A percentile compares a stretch with the other conserved stretches of the same genome.
phyloP scores from a whole-genome alignment of 2,113 vertebrate genomes.

The Paralichthys olivaceus region DNA sequence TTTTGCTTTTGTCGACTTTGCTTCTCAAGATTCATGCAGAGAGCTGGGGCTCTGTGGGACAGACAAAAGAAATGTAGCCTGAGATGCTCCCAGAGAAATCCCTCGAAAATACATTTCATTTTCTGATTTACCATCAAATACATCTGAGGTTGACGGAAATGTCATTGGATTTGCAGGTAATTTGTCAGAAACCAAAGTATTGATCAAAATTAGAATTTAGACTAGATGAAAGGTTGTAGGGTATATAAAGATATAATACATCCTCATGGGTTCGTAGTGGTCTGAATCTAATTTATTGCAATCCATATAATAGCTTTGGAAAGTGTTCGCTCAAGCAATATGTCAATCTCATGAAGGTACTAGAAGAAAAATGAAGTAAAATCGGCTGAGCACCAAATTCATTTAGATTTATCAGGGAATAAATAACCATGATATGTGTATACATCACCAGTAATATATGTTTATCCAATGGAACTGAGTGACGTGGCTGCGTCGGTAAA shows the following conservation, averaged over 20 bases:
- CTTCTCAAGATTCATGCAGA: conserved; percentile 10
- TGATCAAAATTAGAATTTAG: not conserved
- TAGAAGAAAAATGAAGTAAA: no score
- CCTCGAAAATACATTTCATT: conserved; percentile 1
- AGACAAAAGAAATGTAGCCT: not conserved
- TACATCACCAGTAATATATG: no score
- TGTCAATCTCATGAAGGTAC: no score
- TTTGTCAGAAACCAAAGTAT: not conserved
- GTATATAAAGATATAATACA: not conserved
- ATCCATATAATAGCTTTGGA: no score
- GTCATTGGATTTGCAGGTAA: not conserved
- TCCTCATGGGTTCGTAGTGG: not conserved
- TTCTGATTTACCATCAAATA: not conserved
- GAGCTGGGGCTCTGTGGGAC: conserved; percentile 9
- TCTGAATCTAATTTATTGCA: not conserved
- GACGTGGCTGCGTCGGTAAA: no score
- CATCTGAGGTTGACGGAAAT: not conserved
- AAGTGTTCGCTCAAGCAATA: no score
- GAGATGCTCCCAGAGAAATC: not conserved
- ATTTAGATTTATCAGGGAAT: no score
- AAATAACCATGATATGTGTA: no score
- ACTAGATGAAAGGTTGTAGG: not conserved
- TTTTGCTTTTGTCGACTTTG: conserved; percentile 9
- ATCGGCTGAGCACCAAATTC: no score
- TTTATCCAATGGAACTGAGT: no score